These are phyloP conservation scores for Mycalesis mineus DNA, from an alignment of 2,888 invertebrate genomes.

Conservation along the genomic window DNA sequence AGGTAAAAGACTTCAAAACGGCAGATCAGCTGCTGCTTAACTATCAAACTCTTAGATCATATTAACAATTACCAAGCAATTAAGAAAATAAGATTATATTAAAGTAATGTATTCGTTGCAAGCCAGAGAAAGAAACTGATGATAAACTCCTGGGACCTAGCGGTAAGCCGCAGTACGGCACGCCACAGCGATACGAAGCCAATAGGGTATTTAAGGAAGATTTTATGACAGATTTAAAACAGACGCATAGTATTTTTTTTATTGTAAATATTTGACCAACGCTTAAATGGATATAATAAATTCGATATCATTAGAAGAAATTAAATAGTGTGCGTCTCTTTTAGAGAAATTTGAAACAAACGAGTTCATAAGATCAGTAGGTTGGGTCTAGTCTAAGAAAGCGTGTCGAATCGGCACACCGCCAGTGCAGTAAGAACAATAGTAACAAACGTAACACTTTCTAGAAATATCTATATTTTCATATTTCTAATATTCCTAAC, in stretches of 20 bases:
- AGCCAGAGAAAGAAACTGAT: slow-evolving; percentile 9
- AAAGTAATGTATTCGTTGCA: slow-evolving; percentile 12
- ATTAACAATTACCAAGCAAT: too few relatives aligned
- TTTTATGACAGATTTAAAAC: slow-evolving; percentile 13
- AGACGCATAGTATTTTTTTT: slow-evolving; percentile 12
- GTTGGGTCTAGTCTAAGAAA: slow-evolving; percentile 32
- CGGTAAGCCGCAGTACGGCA: slow-evolving; percentile 33
- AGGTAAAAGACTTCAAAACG: too few relatives aligned
- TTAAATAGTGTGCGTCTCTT: slow-evolving; percentile 20
- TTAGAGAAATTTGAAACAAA: slow-evolving; percentile 18
- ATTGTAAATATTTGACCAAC: background rate
- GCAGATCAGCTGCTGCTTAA: too few relatives aligned
- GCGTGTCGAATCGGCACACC: slow-evolving; percentile 36
- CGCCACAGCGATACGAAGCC: slow-evolving; percentile 30
- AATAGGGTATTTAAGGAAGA: slow-evolving; percentile 14
- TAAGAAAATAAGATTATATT: background rate
- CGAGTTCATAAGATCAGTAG: slow-evolving; percentile 25
- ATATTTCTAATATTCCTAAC: slow-evolving; percentile 44
- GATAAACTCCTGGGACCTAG: slow-evolving; percentile 25
- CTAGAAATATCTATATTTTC: slow-evolving; percentile 25
- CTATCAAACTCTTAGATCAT: too few relatives aligned
- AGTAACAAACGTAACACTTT: slow-evolving; percentile 22
- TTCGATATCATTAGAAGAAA: background rate
- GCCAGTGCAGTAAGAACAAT: slow-evolving; percentile 31
- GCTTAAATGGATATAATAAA: background rate